Evolutionary conservation across 2,888 invertebrate genomes (phyloP).

Genomic region (Dyspetes luteomarginatus): DNA sequence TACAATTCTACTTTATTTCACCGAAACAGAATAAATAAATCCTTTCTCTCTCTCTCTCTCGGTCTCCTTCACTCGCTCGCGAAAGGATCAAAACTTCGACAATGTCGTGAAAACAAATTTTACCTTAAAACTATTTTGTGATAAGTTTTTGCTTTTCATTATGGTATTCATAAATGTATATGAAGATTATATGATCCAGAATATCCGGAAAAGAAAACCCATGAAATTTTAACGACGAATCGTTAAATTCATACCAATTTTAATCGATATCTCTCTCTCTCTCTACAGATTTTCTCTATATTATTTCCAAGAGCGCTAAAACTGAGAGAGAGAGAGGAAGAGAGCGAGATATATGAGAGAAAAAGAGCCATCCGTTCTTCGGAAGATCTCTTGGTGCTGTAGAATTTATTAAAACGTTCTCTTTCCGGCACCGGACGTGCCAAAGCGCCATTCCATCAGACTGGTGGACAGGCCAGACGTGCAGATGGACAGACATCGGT

Average conservation of each 20-base stretch:
- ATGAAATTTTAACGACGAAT: constrained; percentile 44
- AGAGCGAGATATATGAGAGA: not conserved
- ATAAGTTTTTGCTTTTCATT: not conserved
- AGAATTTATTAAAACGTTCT: constrained; percentile 58
- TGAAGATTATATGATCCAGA: not conserved
- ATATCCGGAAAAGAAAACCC: not conserved
- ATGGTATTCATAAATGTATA: constrained; percentile 1
- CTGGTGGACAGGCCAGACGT: constrained; percentile 23
- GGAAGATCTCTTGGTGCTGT: constrained; percentile 25
- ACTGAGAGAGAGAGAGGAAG: not conserved
- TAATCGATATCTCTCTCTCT: constrained; percentile 8
- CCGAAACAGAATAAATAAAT: not conserved
- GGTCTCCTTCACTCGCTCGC: not conserved
- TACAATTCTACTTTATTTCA: not conserved
- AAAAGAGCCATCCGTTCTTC: constrained; percentile 34
- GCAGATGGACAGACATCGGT: constrained; percentile 43
- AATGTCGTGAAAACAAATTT: constrained; percentile 39
- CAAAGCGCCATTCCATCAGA: constrained; percentile 46
- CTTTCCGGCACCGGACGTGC: constrained; percentile 39
- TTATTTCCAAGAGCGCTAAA: not conserved
- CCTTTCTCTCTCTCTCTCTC: not conserved
- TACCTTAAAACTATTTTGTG: not conserved
- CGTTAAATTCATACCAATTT: constrained; percentile 37
- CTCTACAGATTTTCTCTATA: not conserved
- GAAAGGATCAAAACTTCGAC: constrained; percentile 39